Evolutionary conservation across 2,113 vertebrate species (phyloP), one percentile per base, ranked within the genome.

Genomic region (Lophochroa leadbeateri): DNA sequence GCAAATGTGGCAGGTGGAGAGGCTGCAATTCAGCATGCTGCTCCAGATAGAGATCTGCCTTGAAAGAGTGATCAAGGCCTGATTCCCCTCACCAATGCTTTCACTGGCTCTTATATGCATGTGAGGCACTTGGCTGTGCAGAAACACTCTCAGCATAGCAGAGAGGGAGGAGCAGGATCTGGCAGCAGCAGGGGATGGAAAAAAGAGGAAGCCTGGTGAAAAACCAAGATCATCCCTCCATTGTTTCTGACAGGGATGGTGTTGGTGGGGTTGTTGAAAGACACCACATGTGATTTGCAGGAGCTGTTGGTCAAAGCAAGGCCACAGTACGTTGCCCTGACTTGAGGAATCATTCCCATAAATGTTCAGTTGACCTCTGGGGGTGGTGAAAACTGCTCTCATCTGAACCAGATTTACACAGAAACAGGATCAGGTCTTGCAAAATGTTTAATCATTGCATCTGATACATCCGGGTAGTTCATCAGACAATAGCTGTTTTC

Each of bases 361-460:
- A 61, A 70, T 6, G 6, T 60, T 74, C 29, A 84, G 11, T 28
- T 88, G 80, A 46, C 16, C 47, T 82, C 50, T 15, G 8, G 67
- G 74, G 27, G 18, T 44, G 24, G 17, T 70, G 37, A 84, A 81
- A 90, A 88, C 64, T 19, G 21, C 6, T 57, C 43, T 81, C 14
- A 11, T 83, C 43, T 78, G 78, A 78, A 83, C 49, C 31, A 78
- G 35, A 60, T 53, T 78, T 67, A 43, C 1, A 5, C 11, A 90
- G 88, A 64, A 88, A 91, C 33, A 33, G 65, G 50, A 91, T 86
- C 13, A 41, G 2, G 8, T 86, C 67, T 86, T 75, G 61, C 82
- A 90, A 94, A 94, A 83, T 78, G 58, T 70, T 78, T 89, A 71
- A 70, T 75, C 20, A 10, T 23, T 82, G 29, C 33, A 28, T 46